Evolutionary conservation across 2,113 vertebrate species (phyloP), one percentile per base, ranked within the genome.

Genomic region (Cynopterus brachyotis): DNA sequence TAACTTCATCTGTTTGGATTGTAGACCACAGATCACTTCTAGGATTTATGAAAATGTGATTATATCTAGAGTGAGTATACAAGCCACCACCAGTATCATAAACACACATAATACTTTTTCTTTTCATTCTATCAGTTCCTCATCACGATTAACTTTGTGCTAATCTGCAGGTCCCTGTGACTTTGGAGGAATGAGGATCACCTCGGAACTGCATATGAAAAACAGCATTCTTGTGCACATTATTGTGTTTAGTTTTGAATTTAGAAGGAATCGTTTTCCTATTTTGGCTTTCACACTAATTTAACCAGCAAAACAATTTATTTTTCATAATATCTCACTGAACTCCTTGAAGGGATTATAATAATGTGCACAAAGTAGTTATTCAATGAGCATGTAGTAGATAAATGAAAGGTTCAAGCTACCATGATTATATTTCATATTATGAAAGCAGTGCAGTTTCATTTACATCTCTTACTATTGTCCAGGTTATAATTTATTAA

Each of bases 111-210:
- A 13, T 24, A 53, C 57, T 96, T 96, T 94, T 67, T 82, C 28
- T 96, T 97, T 97, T 76, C 5, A 30, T 78, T 95, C 96, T 45
- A 53, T 91, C 94, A 57, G 0, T 35, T 94, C 17, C 5, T 20
- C 24, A 24, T 47, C 55, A 67, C 95, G 83, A 92, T 95, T 97
- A 96, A 70, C 78, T 97, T 90, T 92, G 79, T 47, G 89, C 59
- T 83, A 82, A 88, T 93, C 60, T 95, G 19, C 28, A 97, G 76
- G 35, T 40, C 26, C 45, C 88, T 24, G 57, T 81, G 78, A 45
- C 55, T 95, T 94, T 96, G 86, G 96, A 94, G 82, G 95, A 92
- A 60, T 93, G 93, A 96, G 50, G 37, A 81, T 95, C 35, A 67
- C 84, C 75, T 32, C 72, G 88, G 40, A 96, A 83, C 62, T 97